These are phyloP conservation scores for Drosophila sulfurigaster DNA, from an alignment of 1,140 invertebrate genomes.

Conservation along the genomic window DNA sequence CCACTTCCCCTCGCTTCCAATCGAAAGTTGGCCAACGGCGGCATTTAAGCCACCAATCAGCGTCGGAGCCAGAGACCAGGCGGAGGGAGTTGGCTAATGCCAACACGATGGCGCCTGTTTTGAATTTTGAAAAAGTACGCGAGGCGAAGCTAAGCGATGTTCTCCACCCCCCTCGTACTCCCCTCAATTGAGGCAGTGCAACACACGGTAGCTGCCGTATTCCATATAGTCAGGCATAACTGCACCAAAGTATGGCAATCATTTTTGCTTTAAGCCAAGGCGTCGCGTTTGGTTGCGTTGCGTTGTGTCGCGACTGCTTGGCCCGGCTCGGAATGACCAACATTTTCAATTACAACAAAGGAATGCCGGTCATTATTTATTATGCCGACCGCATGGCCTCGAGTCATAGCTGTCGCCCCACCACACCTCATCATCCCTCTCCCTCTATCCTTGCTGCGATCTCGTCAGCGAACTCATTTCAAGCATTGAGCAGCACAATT, in stretches of 20 bases:
- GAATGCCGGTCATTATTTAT: conserved; percentile 83
- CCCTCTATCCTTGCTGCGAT: not conserved
- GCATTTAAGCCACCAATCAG: conserved; percentile 80
- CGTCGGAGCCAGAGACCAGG: conserved; percentile 60
- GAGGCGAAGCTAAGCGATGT: conserved; percentile 41
- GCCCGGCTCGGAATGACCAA: conserved; percentile 70
- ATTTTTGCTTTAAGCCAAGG: conserved; percentile 80
- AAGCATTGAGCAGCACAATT: conserved; percentile 55
- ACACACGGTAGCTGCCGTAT: conserved; percentile 12
- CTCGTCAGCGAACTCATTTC: conserved; percentile 58
- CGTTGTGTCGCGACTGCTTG: conserved; percentile 51
- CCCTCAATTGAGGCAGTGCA: conserved; percentile 50
- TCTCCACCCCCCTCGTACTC: not conserved
- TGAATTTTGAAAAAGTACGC: conserved; percentile 84
- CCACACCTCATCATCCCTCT: too few relatives aligned
- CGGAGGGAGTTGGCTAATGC: conserved; percentile 59
- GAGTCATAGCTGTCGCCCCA: conserved; percentile 23
- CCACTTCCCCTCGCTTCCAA: conserved; percentile 5
- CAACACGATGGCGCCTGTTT: conserved; percentile 75
- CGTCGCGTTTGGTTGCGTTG: conserved; percentile 28
- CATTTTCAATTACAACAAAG: conserved; percentile 84
- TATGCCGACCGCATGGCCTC: conserved; percentile 82
- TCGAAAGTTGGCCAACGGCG: conserved; percentile 36
- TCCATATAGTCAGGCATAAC: conserved; percentile 47
- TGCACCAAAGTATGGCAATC: conserved; percentile 82